Conservation (phyloP, 2,797 vertebrate species). For the Sebastes reedi region DNA sequence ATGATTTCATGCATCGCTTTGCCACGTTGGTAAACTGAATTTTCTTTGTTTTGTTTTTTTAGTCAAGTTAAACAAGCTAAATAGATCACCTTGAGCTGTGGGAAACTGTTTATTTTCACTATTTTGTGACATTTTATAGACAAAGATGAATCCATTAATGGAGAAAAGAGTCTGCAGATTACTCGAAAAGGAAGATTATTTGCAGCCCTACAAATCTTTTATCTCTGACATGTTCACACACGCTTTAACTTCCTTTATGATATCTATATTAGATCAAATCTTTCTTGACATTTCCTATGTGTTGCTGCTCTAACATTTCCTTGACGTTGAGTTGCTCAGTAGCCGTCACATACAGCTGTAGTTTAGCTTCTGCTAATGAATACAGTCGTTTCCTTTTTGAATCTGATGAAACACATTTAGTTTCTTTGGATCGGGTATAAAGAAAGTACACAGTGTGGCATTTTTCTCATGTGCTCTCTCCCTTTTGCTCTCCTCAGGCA, state of each 20-base stretch:
- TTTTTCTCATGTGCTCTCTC: constrained; percentile 1
- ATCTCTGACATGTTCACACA: neutral
- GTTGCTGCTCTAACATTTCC: neutral
- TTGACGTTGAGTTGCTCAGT: neutral
- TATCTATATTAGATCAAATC: neutral
- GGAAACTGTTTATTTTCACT: neutral
- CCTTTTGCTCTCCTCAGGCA: constrained; percentile 63
- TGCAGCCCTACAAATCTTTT: neutral
- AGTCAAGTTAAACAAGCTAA: neutral
- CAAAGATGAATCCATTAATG: neutral
- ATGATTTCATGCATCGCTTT: neutral
- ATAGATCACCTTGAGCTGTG: neutral
- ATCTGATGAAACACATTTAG: neutral
- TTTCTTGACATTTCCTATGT: neutral
- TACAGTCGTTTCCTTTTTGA: neutral
- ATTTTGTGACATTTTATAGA: neutral
- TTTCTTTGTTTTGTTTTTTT: neutral
- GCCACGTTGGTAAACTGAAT: neutral
- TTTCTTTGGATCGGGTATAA: neutral
- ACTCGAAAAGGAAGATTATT: neutral
- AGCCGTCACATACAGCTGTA: neutral
- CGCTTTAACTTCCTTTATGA: neutral
- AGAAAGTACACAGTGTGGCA: neutral
- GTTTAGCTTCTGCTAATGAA: neutral
- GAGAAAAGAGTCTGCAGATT: neutral